Conservation (phyloP, 2,888 invertebrate genomes). For the Hipparchia semele region DNA sequence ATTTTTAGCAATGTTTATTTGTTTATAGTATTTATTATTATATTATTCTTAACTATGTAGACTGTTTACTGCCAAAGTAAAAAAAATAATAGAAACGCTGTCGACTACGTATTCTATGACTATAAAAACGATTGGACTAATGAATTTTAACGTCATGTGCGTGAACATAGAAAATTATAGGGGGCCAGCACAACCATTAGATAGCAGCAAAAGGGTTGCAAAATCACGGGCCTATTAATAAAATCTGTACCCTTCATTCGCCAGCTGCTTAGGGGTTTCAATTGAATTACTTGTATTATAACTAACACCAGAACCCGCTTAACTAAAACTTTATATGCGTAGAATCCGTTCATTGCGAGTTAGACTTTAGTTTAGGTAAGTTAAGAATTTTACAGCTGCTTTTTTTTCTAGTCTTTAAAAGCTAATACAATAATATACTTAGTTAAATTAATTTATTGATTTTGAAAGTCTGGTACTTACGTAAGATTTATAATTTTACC, state of each 20-base stretch:
- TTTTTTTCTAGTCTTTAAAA: background rate
- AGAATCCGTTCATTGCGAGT: background rate
- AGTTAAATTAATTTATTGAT: background rate
- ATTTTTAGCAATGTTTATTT: too few species aligned
- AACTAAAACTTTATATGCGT: constrained; percentile 40
- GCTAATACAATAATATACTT: background rate
- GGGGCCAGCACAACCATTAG: constrained; percentile 53
- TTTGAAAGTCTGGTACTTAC: too few species aligned
- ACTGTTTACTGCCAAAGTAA: too few species aligned
- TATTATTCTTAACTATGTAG: too few species aligned
- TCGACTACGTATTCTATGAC: background rate
- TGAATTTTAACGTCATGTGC: constrained; percentile 11
- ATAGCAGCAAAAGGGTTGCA: constrained; percentile 73
- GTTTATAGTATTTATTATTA: too few species aligned
- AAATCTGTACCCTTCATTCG: constrained; percentile 61
- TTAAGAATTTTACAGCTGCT: background rate
- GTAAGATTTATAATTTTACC: too few species aligned
- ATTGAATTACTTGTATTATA: constrained; percentile 56
- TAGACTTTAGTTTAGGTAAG: background rate
- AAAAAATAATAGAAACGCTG: background rate
- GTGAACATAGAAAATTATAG: constrained; percentile 26
- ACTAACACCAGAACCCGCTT: constrained; percentile 61
- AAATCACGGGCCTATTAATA: constrained; percentile 66
- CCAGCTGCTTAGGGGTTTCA: constrained; percentile 66
- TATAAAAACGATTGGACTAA: background rate